These are phyloP conservation scores for Marronus borbonicus DNA, from an alignment of 2,888 invertebrate species.

Conservation along the genomic window DNA sequence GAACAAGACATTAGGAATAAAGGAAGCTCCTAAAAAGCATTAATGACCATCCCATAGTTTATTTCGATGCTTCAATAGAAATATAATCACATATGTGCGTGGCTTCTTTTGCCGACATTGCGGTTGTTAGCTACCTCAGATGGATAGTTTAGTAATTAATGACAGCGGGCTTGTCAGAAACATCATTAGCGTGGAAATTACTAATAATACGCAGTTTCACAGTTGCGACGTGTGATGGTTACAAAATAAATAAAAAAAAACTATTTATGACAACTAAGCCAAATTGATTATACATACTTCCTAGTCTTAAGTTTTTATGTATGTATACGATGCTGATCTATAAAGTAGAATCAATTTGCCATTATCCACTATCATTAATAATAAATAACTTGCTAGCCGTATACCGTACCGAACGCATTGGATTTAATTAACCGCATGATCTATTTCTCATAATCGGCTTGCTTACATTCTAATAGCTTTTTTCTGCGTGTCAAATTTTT, in stretches of 20 bases:
- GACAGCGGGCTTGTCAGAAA: not conserved
- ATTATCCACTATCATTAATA: slow-evolving; percentile 25
- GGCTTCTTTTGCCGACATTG: too few relatives aligned
- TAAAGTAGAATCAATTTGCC: slow-evolving; percentile 26
- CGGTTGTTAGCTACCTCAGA: not conserved
- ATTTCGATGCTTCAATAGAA: too few relatives aligned
- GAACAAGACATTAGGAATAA: too few relatives aligned
- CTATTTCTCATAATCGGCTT: not conserved
- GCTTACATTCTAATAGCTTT: not conserved
- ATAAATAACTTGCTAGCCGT: not conserved
- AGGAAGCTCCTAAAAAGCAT: too few relatives aligned
- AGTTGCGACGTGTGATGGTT: too few relatives aligned
- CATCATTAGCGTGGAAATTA: not conserved
- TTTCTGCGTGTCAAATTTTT: slow-evolving; percentile 14
- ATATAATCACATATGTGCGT: too few relatives aligned
- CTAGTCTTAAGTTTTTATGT: not conserved
- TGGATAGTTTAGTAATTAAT: slow-evolving; percentile 12
- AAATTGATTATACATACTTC: not conserved
- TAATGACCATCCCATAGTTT: too few relatives aligned
- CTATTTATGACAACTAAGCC: not conserved
- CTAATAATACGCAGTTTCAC: not conserved
- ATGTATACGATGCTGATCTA: not conserved
- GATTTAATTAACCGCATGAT: slow-evolving; percentile 14
- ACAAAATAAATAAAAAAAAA: too few relatives aligned
- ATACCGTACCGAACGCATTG: not conserved